Conservation (phyloP, 1,140 invertebrate genomes). For the Euwallacea similis region DNA sequence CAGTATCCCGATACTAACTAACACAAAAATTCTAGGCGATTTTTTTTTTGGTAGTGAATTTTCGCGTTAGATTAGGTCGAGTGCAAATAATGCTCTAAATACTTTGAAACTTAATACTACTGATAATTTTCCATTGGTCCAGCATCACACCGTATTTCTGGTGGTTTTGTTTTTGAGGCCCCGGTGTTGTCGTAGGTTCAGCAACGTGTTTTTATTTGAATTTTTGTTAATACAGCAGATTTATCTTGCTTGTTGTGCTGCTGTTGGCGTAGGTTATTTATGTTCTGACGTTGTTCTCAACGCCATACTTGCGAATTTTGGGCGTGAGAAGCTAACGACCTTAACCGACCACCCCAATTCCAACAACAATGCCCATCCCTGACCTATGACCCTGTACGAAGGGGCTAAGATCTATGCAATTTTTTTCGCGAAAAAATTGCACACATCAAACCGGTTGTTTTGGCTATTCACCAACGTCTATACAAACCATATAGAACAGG, state of each 20-base stretch:
- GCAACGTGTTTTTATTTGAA: slow-evolving; percentile 10
- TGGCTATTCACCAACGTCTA: slow-evolving; percentile 14
- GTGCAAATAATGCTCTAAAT: slow-evolving; percentile 4
- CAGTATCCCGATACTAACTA: slow-evolving; percentile 5
- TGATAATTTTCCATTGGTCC: slow-evolving; percentile 8
- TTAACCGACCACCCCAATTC: slow-evolving; percentile 1
- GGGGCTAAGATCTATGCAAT: slow-evolving; percentile 14
- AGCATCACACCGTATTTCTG: not conserved
- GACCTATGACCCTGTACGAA: slow-evolving; percentile 12
- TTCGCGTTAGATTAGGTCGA: slow-evolving; percentile 14
- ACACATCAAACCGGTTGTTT: slow-evolving; percentile 5
- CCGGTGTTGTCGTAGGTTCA: slow-evolving; percentile 25
- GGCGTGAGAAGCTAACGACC: slow-evolving; percentile 8
- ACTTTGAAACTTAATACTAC: slow-evolving; percentile 3
- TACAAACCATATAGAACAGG: slow-evolving; percentile 11
- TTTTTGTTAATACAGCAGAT: not conserved
- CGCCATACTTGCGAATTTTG: not conserved
- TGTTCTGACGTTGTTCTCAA: not conserved
- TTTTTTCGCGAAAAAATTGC: slow-evolving; percentile 21
- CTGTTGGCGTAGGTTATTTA: not conserved
- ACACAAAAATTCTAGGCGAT: slow-evolving; percentile 15
- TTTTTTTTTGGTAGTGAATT: slow-evolving; percentile 22
- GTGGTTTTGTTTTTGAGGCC: not conserved
- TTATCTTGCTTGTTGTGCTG: not conserved
- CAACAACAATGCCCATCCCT: slow-evolving; percentile 16